A percentile compares a stretch with the other conserved stretches of the same genome.
These are phyloP conservation scores for Crotophaga sulcirostris DNA, from an alignment of 2,113 vertebrate species.

Conservation along the genomic window DNA sequence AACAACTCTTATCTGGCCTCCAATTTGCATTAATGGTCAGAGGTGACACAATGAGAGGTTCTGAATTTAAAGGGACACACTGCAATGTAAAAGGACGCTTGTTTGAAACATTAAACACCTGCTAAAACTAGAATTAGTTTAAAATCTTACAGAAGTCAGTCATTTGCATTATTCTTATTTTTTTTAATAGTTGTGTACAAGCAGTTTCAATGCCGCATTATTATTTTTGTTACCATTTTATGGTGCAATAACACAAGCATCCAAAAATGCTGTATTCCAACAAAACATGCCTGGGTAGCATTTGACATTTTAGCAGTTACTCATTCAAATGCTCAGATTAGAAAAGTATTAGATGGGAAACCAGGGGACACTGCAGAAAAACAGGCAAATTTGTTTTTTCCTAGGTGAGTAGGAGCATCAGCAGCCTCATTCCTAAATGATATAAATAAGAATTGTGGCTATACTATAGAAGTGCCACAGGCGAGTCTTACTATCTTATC, in stretches of 20 bases:
- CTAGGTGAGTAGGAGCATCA: neutral
- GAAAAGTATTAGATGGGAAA: neutral
- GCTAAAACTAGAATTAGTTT: neutral
- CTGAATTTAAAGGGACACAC: neutral
- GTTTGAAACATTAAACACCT: neutral
- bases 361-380: neutral
- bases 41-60: neutral
- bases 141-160: neutral
- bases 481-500: accelerated
- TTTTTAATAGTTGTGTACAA: neutral
- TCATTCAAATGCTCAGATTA: neutral
- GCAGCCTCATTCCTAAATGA: neutral
- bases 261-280: neutral
- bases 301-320: neutral
- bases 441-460: neutral
- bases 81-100: neutral
- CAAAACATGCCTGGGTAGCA: neutral
- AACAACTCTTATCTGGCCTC: slow-evolving; percentile 9
- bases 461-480: neutral
- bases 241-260: neutral
- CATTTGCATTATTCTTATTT: neutral
- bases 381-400: neutral
- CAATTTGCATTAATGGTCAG: slow-evolving; percentile 54
- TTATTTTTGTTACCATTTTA: neutral
- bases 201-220: neutral